phyloP scores from a whole-genome alignment of 2,113 vertebrate species.

The Tursiops truncatus region DNA sequence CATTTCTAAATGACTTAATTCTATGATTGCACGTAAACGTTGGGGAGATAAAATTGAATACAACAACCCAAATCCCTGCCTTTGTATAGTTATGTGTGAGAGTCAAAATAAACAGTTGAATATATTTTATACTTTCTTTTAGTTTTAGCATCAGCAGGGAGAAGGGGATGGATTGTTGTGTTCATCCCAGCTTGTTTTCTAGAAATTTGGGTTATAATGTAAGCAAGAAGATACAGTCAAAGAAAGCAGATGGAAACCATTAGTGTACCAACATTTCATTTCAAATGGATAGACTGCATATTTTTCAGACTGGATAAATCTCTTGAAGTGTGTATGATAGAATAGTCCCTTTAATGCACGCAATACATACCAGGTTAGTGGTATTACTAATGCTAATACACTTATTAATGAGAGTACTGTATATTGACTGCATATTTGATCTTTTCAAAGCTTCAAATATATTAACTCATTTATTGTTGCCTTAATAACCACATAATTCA shows the following conservation, averaged over 20 bases:
- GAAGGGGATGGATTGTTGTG: too few species aligned
- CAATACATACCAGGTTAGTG: background rate
- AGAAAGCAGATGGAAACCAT: background rate
- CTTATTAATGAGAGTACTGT: background rate
- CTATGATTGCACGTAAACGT: constrained; percentile 49
- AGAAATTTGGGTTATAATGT: background rate
- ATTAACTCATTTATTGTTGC: background rate
- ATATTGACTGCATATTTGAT: background rate
- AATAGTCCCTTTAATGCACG: background rate
- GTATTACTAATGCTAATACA: background rate
- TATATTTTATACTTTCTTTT: background rate
- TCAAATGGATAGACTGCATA: background rate
- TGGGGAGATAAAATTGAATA: background rate
- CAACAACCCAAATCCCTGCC: background rate
- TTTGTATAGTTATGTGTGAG: background rate
- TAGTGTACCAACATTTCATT: background rate
- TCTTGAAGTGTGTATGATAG: background rate
- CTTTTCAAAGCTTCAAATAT: background rate
- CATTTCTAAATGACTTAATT: constrained; percentile 51
- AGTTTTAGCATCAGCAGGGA: background rate
- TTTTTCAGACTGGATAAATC: background rate
- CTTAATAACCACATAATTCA: background rate
- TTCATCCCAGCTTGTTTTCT: background rate
- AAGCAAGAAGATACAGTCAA: background rate
- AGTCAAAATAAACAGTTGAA: background rate